These are phyloP conservation scores for Scrobipalpa costella DNA, from an alignment of 2,888 invertebrate genomes.

Conservation along the genomic window DNA sequence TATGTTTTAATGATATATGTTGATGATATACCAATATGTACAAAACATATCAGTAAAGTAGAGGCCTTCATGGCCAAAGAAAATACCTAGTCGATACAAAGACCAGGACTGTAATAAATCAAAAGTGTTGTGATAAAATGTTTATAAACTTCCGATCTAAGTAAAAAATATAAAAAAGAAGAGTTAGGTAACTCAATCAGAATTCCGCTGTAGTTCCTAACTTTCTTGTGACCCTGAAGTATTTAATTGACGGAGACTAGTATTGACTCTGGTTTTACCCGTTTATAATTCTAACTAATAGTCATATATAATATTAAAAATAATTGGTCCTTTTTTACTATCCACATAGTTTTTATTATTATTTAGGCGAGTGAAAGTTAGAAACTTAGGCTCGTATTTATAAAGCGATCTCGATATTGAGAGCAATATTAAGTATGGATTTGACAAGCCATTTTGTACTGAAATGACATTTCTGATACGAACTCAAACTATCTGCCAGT, in stretches of 20 bases:
- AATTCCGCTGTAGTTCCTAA: background rate
- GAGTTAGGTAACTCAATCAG: background rate
- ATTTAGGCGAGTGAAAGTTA: no score
- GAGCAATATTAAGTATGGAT: no score
- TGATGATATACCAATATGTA: background rate
- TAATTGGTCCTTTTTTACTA: no score
- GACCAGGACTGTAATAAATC: background rate
- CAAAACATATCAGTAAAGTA: background rate
- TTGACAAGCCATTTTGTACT: no score
- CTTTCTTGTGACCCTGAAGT: slow-evolving; percentile 14
- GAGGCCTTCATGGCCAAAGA: background rate
- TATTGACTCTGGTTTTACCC: background rate
- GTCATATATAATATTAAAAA: no score
- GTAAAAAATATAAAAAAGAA: slow-evolving; percentile 4
- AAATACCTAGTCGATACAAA: background rate
- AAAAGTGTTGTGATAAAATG: slow-evolving; percentile 4
- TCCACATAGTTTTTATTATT: no score
- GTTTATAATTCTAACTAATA: no score
- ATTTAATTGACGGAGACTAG: background rate
- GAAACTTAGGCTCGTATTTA: no score
- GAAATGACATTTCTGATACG: no score
- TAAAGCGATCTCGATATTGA: no score
- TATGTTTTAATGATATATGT: background rate
- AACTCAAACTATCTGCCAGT: no score
- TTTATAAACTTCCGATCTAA: slow-evolving; percentile 13